These are phyloP conservation scores for Lasioglossum baleicum DNA, from an alignment of 1,140 invertebrate species.

Conservation along the genomic window DNA sequence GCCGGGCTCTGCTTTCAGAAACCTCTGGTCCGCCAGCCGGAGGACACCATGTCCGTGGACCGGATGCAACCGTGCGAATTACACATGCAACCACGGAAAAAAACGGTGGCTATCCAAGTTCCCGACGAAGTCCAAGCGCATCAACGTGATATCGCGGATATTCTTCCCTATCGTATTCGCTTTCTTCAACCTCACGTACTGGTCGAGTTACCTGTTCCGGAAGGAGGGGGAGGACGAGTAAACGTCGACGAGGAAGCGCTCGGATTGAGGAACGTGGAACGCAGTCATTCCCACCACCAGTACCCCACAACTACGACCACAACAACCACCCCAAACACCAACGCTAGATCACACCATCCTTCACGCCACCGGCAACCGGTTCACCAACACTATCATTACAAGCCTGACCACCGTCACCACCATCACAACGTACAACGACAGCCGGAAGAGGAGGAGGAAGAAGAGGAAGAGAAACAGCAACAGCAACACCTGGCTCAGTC, in stretches of 20 bases:
- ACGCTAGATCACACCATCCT: no score
- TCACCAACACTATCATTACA: slow-evolving; percentile 44
- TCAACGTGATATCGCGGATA: slow-evolving; percentile 96
- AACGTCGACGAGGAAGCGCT: slow-evolving; percentile 73
- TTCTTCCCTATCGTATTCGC: slow-evolving; percentile 96
- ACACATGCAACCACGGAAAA: slow-evolving; percentile 85
- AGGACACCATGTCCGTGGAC: slow-evolving; percentile 87
- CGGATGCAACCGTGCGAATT: slow-evolving; percentile 92
- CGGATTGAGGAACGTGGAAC: slow-evolving; percentile 77
- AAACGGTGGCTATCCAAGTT: slow-evolving; percentile 96
- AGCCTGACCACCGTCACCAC: background rate
- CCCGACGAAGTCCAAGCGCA: slow-evolving; percentile 94
- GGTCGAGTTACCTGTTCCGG: slow-evolving; percentile 94
- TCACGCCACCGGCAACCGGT: background rate
- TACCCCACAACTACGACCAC: slow-evolving; percentile 48
- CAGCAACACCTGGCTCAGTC: slow-evolving; percentile 23
- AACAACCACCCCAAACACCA: slow-evolving; percentile 14
- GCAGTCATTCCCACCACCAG: slow-evolving; percentile 72
- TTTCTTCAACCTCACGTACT: slow-evolving; percentile 96
- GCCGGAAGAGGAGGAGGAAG: no score
- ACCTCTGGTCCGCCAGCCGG: slow-evolving; percentile 90
- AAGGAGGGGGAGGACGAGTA: slow-evolving; percentile 85
- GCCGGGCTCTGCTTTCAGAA: slow-evolving; percentile 86
- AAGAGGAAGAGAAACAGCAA: slow-evolving; percentile 25
- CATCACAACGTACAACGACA: slow-evolving; percentile 21